Evolutionary conservation across 2,888 invertebrate species (phyloP), one percentile per base, ranked within the genome.

Genomic region (Proisotoma minuta): DNA sequence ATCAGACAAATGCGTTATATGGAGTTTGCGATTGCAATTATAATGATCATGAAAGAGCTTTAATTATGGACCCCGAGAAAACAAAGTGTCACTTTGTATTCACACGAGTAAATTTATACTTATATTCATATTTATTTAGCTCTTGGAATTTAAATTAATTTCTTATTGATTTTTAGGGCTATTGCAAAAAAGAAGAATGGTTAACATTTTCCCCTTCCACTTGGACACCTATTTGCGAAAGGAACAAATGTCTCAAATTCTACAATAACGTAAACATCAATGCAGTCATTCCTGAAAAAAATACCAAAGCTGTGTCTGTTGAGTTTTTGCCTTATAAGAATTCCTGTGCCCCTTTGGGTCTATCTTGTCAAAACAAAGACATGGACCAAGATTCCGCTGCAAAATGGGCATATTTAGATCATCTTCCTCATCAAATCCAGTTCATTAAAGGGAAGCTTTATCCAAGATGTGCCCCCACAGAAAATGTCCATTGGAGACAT

Each of bases 11-110:
- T 24, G 68, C 68, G 18, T 65, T 65, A 1, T 68, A 65, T 50
- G 68, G 68, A 2, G 52, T 52, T 5, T 68, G 68, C 27, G 68
- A 68, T 34, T 68, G 68, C 29, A 65, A 68, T 43, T 68, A 68
- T 48, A 68, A 68, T 29, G 68, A 68, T 34, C 27, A 65, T 59
- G 63, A 61, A 43, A 54, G 68, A 22, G 52, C 59, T 29, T 39
- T 68, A 28, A 61, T 68, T 22, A 56, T 62, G n/a, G 63, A 65
- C 24, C 51, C 23, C 18, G 26, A 28, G 18, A 29, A 28, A 43
- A 61, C 64, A 48, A 50, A 58, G 40, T 68, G 68, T 39, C 63
- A 68, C 40, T 68, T 65, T 56, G 63, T 59, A 18, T 68, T 47
- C 51, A 24, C 58, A 34, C 43, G 63, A 53, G 68, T 68, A 58